Conservation (phyloP, 2,113 vertebrate genomes). For the Danionella cerebrum region DNA sequence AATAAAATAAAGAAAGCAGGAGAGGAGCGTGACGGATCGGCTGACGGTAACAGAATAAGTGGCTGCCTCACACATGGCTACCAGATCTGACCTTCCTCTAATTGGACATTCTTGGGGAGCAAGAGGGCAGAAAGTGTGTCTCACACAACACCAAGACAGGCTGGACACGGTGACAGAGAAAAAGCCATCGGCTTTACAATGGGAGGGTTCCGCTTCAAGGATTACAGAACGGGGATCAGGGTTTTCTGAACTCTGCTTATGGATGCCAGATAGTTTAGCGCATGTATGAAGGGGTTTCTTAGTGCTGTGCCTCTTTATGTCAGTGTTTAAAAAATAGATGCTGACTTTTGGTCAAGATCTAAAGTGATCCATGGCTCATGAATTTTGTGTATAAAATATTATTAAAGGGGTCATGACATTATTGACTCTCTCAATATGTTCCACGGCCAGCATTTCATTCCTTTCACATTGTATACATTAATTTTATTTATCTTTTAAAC, state of each 20-base stretch:
- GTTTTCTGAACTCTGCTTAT: not conserved
- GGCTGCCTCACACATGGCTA: constrained; percentile 33
- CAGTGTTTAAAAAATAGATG: no score
- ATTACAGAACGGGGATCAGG: not conserved
- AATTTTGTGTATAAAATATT: no score
- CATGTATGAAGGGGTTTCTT: not conserved
- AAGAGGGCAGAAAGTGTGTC: constrained; percentile 1
- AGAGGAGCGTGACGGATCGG: constrained; percentile 43
- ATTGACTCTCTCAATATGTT: no score
- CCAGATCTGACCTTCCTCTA: constrained; percentile 34
- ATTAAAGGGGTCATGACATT: no score
- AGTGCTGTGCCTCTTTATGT: no score
- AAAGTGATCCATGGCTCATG: no score
- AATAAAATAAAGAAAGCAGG: constrained; percentile 48
- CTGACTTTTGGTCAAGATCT: no score
- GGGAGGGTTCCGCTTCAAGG: not conserved
- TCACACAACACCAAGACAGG: not conserved
- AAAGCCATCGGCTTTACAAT: not conserved
- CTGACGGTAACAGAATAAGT: constrained; percentile 45
- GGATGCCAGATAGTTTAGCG: not conserved
- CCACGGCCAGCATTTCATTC: no score
- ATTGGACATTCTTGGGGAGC: constrained; percentile 40
- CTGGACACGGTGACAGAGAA: not conserved
- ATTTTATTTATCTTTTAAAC: no score
- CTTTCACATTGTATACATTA: no score